phyloP scores from a whole-genome alignment of 1,140 invertebrate genomes.

The Rhyzopertha dominica region DNA sequence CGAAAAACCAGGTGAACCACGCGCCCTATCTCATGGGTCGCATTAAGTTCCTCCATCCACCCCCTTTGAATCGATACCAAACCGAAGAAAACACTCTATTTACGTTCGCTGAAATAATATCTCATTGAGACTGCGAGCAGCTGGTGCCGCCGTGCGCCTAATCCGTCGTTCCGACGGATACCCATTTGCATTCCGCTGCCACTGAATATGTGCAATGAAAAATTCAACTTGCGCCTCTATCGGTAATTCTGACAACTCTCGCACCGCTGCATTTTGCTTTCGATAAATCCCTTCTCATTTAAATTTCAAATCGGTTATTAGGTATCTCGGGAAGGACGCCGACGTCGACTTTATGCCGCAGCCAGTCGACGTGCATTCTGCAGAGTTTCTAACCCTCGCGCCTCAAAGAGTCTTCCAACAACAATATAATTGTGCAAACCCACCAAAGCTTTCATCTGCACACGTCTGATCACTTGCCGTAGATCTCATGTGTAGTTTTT shows the following conservation, averaged over 20 bases:
- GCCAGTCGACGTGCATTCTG: no score
- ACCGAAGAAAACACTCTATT: slow-evolving; percentile 27
- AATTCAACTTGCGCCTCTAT: slow-evolving; percentile 36
- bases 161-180: slow-evolving; percentile 21
- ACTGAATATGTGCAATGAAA: slow-evolving; percentile 38
- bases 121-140: slow-evolving; percentile 30
- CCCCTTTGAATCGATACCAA: slow-evolving; percentile 4
- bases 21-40: slow-evolving; percentile 7
- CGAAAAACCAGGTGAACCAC: slow-evolving; percentile 59
- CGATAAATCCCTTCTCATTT: slow-evolving; percentile 40
- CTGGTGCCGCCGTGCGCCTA: slow-evolving; percentile 29
- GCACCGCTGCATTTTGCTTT: slow-evolving; percentile 34
- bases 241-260: slow-evolving; percentile 36
- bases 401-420: no score
- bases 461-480: no score
- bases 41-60: not conserved
- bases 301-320: slow-evolving; percentile 43
- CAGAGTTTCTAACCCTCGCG: no score
- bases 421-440: no score
- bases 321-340: no score
- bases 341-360: no score
- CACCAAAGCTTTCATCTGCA: no score
- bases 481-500: no score
- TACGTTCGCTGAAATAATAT: slow-evolving; percentile 32
- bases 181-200: slow-evolving; percentile 26